Percentiles rank a stretch among this genome's conserved stretches.
phyloP scores from a whole-genome alignment of 2,888 invertebrate genomes.

The Nemapogon koenigi region DNA sequence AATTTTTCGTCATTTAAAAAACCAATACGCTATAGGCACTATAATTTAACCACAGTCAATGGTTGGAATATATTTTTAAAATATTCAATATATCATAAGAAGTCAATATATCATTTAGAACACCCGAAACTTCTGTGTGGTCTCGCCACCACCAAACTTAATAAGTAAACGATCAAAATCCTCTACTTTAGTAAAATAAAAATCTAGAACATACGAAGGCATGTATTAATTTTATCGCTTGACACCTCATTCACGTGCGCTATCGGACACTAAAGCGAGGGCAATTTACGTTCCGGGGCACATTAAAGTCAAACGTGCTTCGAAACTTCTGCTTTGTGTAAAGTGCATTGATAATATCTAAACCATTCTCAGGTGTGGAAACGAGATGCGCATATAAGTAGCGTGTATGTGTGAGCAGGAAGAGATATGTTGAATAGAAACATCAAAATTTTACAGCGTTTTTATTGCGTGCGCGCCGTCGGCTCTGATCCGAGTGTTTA shows the following conservation, averaged over 20 bases:
- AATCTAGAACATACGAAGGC: slow-evolving; percentile 19
- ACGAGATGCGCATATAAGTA: slow-evolving; percentile 22
- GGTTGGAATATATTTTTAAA: no score
- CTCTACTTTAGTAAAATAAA: no score
- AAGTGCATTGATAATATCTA: slow-evolving; percentile 64
- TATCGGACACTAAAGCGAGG: slow-evolving; percentile 48
- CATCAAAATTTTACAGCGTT: slow-evolving; percentile 64
- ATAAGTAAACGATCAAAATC: no score
- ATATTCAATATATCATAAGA: no score
- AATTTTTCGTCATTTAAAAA: no score
- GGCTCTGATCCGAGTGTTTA: slow-evolving; percentile 43
- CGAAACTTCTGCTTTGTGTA: slow-evolving; percentile 61
- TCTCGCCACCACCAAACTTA: background rate
- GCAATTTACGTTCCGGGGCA: slow-evolving; percentile 58
- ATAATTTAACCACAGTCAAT: no score
- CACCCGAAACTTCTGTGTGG: background rate
- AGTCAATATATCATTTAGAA: no score
- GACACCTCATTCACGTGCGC: slow-evolving; percentile 50
- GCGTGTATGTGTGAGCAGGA: slow-evolving; percentile 19
- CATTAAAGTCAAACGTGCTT: slow-evolving; percentile 53
- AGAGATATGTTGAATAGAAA: slow-evolving; percentile 51
- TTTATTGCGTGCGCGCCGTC: slow-evolving; percentile 47
- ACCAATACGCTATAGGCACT: no score
- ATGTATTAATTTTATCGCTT: slow-evolving; percentile 57
- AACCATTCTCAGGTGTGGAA: slow-evolving; percentile 41